A percentile compares a stretch with the other conserved stretches of the same genome.
phyloP scores from a whole-genome alignment of 2,113 vertebrate species.

The Ptilonorhynchus violaceus region DNA sequence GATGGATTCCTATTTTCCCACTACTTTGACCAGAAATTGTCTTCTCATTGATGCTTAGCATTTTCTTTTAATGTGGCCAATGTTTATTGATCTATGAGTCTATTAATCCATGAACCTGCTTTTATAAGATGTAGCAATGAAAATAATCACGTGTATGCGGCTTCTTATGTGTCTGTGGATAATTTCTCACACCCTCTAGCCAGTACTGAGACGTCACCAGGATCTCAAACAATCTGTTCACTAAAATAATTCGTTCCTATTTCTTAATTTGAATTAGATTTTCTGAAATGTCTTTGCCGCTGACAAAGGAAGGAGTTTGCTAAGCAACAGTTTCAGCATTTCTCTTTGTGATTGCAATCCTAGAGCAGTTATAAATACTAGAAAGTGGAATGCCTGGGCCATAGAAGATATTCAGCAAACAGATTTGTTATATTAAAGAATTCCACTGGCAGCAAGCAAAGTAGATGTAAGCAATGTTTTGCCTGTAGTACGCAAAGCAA shows the following conservation, averaged over 20 bases:
- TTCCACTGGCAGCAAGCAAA: background rate
- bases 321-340: constrained; percentile 28
- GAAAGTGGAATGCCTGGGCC: background rate
- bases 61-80: background rate
- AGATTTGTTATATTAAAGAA: background rate
- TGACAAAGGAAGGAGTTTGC: background rate
- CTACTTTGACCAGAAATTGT: background rate
- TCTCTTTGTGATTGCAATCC: background rate
- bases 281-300: background rate
- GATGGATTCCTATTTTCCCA: background rate
- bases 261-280: background rate
- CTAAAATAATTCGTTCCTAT: background rate
- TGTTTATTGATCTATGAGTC: background rate
- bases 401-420: background rate
- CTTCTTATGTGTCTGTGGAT: background rate
- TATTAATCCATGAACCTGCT: background rate
- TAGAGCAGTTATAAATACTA: background rate
- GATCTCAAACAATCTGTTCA: background rate
- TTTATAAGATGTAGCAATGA: background rate
- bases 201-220: background rate
- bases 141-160: background rate
- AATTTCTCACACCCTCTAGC: background rate
- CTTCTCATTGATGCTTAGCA: background rate
- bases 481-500: constrained; percentile 5
- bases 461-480: background rate